Evolutionary conservation across 2,888 invertebrate species (phyloP).

Genomic region (Cheilosia vulpina): DNA sequence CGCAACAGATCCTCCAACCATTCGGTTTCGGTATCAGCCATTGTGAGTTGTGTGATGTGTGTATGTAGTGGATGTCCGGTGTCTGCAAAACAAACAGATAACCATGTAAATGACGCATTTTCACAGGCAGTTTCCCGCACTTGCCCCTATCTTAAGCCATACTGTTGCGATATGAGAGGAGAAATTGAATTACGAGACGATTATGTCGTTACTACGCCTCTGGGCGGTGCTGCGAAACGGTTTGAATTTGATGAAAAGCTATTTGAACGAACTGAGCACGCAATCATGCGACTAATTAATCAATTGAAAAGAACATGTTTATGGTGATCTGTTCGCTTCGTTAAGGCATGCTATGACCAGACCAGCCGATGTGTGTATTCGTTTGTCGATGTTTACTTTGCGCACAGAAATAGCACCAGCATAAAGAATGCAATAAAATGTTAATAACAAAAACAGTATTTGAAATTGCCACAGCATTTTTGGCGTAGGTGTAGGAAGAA

Average conservation of each 20-base stretch:
- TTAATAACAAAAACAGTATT: no score
- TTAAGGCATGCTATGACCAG: background rate
- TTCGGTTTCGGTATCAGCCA: slow-evolving; percentile 85
- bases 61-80: background rate
- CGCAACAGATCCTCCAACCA: slow-evolving; percentile 93
- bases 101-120: background rate
- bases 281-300: slow-evolving; percentile 40
- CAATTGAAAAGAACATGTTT: slow-evolving; percentile 16
- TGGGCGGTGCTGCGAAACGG: background rate
- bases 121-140: background rate
- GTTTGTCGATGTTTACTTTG: background rate
- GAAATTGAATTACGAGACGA: background rate
- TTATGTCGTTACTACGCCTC: background rate
- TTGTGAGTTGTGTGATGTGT: slow-evolving; percentile 30
- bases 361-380: background rate
- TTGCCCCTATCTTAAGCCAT: background rate
- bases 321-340: background rate
- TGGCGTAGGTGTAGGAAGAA: no score
- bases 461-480: no score
- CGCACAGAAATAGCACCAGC: background rate
- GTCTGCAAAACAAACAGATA: background rate
- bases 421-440: background rate
- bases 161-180: background rate
- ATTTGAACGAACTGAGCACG: slow-evolving; percentile 29
- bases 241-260: background rate